Percentiles rank a stretch among this genome's conserved stretches.
These are phyloP conservation scores for Botrylloides violaceus DNA, from an alignment of 23 tunicate species.

Conservation along the genomic window DNA sequence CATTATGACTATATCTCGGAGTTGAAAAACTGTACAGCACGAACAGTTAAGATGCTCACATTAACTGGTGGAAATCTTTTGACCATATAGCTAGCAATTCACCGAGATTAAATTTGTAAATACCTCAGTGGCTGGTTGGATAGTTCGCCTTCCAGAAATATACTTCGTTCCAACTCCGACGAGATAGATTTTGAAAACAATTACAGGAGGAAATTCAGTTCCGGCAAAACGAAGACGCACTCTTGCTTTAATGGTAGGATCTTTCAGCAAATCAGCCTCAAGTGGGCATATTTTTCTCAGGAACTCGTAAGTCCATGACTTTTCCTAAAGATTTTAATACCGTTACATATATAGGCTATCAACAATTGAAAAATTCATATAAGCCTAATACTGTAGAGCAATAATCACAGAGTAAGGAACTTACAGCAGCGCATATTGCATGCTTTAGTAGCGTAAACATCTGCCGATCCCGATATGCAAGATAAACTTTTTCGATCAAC, in stretches of 20 bases:
- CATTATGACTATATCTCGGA: no score
- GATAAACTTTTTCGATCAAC: constrained; percentile 63
- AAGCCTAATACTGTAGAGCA: no score
- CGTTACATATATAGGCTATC: no score
- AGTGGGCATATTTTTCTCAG: constrained; percentile 73
- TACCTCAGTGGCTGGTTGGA: constrained; percentile 72
- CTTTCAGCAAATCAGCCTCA: constrained; percentile 62
- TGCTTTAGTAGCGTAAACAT: constrained; percentile 84
- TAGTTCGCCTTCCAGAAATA: constrained; percentile 62
- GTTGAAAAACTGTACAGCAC: background rate
- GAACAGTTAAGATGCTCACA: background rate
- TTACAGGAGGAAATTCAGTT: constrained; percentile 78
- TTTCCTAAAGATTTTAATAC: constrained; percentile 62
- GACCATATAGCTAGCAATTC: no score
- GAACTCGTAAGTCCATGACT: constrained; percentile 82
- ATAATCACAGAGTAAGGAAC: constrained; percentile 20
- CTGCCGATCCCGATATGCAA: constrained; percentile 81
- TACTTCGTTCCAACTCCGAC: constrained; percentile 73
- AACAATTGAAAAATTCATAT: no score
- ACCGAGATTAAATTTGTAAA: no score
- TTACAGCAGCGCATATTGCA: constrained; percentile 90
- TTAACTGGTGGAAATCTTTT: no score
- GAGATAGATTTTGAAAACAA: constrained; percentile 75
- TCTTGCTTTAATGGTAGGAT: constrained; percentile 70
- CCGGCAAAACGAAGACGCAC: constrained; percentile 91